Percentiles rank a stretch among this genome's conserved stretches.
Conservation (phyloP, 2,113 vertebrate genomes). For the Halcyon malimbica region DNA sequence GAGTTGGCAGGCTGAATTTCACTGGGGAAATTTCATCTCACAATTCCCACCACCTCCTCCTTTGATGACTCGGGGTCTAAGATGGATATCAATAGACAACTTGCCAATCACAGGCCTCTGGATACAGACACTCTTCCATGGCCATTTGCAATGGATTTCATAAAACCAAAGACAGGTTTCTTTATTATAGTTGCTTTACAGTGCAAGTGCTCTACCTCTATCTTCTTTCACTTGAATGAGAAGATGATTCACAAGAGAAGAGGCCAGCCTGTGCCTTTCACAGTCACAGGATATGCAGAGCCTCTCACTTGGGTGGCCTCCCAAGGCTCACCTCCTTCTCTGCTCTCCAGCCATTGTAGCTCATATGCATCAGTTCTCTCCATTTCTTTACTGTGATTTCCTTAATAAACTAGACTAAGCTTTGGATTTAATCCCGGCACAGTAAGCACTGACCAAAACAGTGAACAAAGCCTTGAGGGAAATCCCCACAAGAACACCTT, state of each 20-base stretch:
- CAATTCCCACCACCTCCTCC: background rate
- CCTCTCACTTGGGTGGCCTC: background rate
- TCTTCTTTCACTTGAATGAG: background rate
- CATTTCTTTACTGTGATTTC: background rate
- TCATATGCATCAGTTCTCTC: background rate
- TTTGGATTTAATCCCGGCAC: background rate
- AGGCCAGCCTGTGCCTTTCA: background rate
- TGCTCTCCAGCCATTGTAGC: background rate
- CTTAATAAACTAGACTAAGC: background rate
- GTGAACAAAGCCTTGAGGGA: background rate
- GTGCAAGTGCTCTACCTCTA: background rate
- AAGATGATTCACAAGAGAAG: background rate
- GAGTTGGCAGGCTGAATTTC: background rate
- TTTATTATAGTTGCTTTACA: background rate
- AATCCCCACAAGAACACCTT: background rate
- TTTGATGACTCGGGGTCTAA: background rate
- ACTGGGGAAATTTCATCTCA: background rate
- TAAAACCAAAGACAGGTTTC: background rate
- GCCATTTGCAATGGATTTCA: background rate
- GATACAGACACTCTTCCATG: background rate
- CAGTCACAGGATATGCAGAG: accelerated
- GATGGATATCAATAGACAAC: background rate
- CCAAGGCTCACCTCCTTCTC: background rate
- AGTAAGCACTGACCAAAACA: background rate
- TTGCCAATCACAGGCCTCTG: background rate